A percentile compares a stretch with the other conserved stretches of the same genome.
phyloP scores from a whole-genome alignment of 1,140 invertebrate genomes.

The Bemisia tabaci region DNA sequence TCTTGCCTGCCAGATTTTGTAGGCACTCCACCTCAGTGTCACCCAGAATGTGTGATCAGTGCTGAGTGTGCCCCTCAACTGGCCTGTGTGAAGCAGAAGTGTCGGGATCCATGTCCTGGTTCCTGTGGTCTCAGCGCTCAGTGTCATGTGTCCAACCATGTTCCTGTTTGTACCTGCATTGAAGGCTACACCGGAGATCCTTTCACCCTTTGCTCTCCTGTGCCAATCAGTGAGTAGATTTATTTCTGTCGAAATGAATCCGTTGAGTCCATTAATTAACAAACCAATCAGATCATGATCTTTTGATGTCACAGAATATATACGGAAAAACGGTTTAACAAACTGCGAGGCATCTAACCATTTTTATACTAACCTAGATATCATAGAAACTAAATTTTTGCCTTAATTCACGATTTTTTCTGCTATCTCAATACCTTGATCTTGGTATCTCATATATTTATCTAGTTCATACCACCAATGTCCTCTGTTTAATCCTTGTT shows the following conservation, averaged over 20 bases:
- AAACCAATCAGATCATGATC: not conserved
- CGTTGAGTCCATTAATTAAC: not conserved
- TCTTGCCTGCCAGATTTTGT: conserved; percentile 47
- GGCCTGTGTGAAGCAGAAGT: conserved; percentile 56
- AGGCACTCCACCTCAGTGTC: conserved; percentile 44
- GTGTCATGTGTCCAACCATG: conserved; percentile 51
- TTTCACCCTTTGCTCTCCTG: conserved; percentile 38
- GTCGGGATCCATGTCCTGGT: conserved; percentile 58
- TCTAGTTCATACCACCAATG: too few relatives aligned
- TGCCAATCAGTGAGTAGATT: conserved; percentile 19
- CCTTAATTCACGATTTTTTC: conserved; percentile 24
- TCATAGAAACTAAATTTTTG: not conserved
- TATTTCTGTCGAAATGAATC: conserved; percentile 24
- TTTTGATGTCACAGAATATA: not conserved
- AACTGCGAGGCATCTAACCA: not conserved
- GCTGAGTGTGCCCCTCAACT: conserved; percentile 51
- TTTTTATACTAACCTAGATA: not conserved
- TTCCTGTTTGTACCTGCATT: conserved; percentile 48
- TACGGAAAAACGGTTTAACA: conserved; percentile 22
- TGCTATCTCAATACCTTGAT: too few relatives aligned
- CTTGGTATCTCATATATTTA: too few relatives aligned
- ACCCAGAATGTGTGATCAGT: conserved; percentile 50
- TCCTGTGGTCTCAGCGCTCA: conserved; percentile 57
- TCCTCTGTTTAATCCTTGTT: too few relatives aligned
- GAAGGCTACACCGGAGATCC: conserved; percentile 48